Evolutionary conservation across 2,797 vertebrate species (phyloP), one percentile per base, ranked within the genome.

Genomic region (Crypturellus tataupa): DNA sequence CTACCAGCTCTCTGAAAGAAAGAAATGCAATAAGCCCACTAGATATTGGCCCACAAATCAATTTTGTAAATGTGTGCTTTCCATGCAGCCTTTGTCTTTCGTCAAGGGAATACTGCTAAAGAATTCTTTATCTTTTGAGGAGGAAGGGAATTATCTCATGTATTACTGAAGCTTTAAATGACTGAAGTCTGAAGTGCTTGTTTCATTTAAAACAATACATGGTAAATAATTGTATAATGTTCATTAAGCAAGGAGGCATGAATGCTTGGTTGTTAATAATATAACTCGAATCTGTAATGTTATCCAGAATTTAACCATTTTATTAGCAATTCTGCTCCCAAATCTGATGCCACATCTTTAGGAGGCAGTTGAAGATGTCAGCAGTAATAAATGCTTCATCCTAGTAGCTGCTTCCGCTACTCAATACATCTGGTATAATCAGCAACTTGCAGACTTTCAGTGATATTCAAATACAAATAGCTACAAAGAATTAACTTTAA

Each of bases 41-140:
- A 73, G 72, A 85, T 94, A 51, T 5, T 64, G 40, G 53, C 44
- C 20, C 14, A 33, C 33, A 17, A 27, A 68, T 92, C 24, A 58
- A 37, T 79, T 68, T 64, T 93, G 42, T 71, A 90, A 92, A 85
- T 82, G 27, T 49, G 59, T 94, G 8, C 53, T 73, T 92, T 87
- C 51, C 47, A 31, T n/a, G 60, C 71, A 92, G 87, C 27, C 23
- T 63, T 63, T 37, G 60, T 37, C 40, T 12, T 40, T 24, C 60
- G 9, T 25, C 67, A 59, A 81, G 49, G n/a, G 75, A 87, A 67
- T 29, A 64, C 33, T 51, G 31, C 33, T 84, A 58, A 93, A 77
- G 89, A 75, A 1, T 18, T 20, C 35, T 59, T 37, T 9, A 56
- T 3, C 4, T 21, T 78, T 85, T 88, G 70, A 91, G n/a, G 29